Conservation (phyloP, 2,888 invertebrate genomes). For the Ormyrus pomaceus region DNA sequence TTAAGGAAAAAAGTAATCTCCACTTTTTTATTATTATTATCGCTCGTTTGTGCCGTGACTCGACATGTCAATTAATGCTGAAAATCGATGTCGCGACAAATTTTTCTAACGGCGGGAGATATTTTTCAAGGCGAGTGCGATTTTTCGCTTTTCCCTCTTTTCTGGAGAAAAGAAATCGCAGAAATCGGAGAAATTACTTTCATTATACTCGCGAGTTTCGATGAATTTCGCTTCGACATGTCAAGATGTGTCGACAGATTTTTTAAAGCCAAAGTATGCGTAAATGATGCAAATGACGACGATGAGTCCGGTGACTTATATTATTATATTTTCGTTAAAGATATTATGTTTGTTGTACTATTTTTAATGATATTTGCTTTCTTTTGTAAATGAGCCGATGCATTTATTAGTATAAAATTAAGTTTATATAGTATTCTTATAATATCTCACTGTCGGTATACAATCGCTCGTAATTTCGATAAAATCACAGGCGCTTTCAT, state of each 20-base stretch:
- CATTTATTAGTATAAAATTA: conserved; percentile 27
- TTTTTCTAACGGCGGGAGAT: conserved; percentile 22
- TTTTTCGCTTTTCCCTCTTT: conserved; percentile 23
- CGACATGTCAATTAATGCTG: conserved; percentile 56
- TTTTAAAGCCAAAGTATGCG: conserved; percentile 55
- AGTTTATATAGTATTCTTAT: not conserved
- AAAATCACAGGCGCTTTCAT: conserved; percentile 17
- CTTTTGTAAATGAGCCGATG: conserved; percentile 19
- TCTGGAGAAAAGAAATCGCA: not conserved
- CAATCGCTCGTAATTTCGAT: conserved; percentile 35
- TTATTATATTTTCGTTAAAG: conserved; percentile 48
- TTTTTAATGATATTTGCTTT: conserved; percentile 39
- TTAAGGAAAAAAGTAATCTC: conserved; percentile 56
- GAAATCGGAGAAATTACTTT: conserved; percentile 27
- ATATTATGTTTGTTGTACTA: conserved; percentile 51
- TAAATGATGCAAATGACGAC: conserved; percentile 29
- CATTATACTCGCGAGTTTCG: conserved; percentile 29
- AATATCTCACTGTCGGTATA: conserved; percentile 32
- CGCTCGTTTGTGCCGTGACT: conserved; percentile 36
- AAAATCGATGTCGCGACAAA: conserved; percentile 48
- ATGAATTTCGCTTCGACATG: conserved; percentile 41
- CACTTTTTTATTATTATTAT: conserved; percentile 50
- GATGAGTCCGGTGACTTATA: conserved; percentile 41
- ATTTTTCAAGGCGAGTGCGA: conserved; percentile 38
- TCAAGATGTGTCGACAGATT: conserved; percentile 49